phyloP scores from a whole-genome alignment of 2,797 vertebrate genomes.

The Chanos chanos region DNA sequence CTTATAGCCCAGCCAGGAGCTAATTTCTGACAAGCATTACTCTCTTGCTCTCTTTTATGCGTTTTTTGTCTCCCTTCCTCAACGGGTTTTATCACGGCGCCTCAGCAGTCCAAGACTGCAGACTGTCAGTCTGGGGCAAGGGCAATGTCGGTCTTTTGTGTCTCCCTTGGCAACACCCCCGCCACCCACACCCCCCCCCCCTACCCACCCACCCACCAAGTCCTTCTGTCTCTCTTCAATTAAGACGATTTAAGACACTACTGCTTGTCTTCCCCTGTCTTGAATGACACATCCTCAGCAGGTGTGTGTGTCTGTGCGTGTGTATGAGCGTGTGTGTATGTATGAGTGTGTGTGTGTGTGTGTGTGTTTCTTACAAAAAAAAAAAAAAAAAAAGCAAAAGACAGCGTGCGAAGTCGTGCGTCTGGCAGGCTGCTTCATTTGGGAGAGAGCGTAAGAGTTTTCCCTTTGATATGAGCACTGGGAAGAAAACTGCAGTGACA shows the following conservation, averaged over 20 bases:
- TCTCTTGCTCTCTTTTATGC: slow-evolving; percentile 9
- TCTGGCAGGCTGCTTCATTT: slow-evolving; percentile 45
- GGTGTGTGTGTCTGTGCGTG: slow-evolving; percentile 35
- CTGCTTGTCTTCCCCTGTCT: slow-evolving; percentile 35
- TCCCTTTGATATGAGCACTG: no score
- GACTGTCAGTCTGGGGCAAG: slow-evolving; percentile 2
- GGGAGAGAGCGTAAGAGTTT: no score
- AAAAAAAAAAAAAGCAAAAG: slow-evolving; percentile 20
- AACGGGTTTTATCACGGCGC: slow-evolving; percentile 32
- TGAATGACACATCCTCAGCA: slow-evolving; percentile 20
- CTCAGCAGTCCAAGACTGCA: slow-evolving; percentile 19
- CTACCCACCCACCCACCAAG: slow-evolving; percentile 37
- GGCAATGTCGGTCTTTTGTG: slow-evolving; percentile 38
- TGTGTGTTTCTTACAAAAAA: slow-evolving; percentile 13
- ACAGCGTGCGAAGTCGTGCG: slow-evolving; percentile 29
- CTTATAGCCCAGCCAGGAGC: slow-evolving; percentile 29
- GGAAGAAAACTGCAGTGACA: slow-evolving; percentile 73
- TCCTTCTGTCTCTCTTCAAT: slow-evolving; percentile 45
- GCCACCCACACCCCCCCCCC: slow-evolving; percentile 19
- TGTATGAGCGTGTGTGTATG: neutral
- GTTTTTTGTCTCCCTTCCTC: slow-evolving; percentile 5
- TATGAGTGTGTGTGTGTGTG: slow-evolving; percentile 1
- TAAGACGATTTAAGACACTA: slow-evolving; percentile 59
- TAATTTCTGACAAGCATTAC: slow-evolving; percentile 32
- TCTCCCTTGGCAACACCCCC: slow-evolving; percentile 12